Base-by-base conservation (phyloP, 2,797 vertebrate genomes). In the Pteropus rufus region DNA sequence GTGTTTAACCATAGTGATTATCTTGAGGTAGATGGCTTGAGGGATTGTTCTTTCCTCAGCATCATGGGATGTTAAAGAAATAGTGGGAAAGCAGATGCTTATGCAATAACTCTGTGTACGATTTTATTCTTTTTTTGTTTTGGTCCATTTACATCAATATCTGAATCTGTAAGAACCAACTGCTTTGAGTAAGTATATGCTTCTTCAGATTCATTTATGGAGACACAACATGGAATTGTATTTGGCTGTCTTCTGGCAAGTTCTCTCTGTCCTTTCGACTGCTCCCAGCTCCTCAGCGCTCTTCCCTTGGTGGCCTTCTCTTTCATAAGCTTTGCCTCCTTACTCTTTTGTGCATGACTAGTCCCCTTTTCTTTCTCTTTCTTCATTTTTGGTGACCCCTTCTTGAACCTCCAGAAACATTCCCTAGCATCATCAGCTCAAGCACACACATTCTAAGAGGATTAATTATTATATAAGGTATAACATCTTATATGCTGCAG, bases 81-180 rank as follows among this genome's bases (percentile, higher is more conserved):
- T 14, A 10, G 10, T 0, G 0, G 56, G 16, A 39, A 6, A n/a
- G 58, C 18, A 3, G 39, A 0, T 41, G 16, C 31, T 34, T 14
- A 19, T 0, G 1, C 9, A 3, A 1, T 18, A 52, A 3, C 5
- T 49, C 44, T 10, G 16, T 19, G 0, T 8, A 0, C 8, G 54
- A 5, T 29, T 80, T 79, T 24, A 36, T 41, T 31, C 58, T 29
- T 31, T 0, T 10, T 94, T 60, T 62, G 14, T 76, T 41, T 58
- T 81, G 58, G 64, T 49, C 31, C 2, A 3, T 80, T 80, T 36
- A 56, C 16, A 5, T 76, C 49, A 62, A 0, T 54, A 0, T 73
- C 26, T 1, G 49, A 77, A 10, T 54, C 39, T 16, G 23, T 85
- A 21, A 75, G 76, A 44, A 21, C 31, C 44, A 44, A 2, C 10